Conservation (phyloP, 1,140 invertebrate species). For the Drosophila bocki region DNA sequence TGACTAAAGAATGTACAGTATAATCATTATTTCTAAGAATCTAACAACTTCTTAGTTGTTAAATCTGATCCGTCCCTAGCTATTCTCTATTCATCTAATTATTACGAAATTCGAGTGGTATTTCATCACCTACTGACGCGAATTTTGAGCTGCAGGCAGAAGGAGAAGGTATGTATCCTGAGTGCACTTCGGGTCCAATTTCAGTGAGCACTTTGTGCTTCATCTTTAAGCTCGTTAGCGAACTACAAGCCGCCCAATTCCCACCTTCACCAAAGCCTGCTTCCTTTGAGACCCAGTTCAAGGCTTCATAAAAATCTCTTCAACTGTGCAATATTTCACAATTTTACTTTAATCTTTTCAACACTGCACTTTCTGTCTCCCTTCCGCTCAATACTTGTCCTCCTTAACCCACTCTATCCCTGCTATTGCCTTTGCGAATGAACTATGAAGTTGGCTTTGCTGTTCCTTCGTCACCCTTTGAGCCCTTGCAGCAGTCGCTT, state of each 20-base stretch:
- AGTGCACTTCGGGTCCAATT: conserved; percentile 33
- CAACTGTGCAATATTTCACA: conserved; percentile 78
- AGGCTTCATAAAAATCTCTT: conserved; percentile 80
- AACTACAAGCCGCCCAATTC: conserved; percentile 20
- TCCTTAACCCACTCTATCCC: not conserved
- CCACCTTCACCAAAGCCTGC: not conserved
- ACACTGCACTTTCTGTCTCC: not conserved
- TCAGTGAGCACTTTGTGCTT: conserved; percentile 50
- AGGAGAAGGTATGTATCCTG: not conserved
- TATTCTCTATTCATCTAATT: conserved; percentile 1
- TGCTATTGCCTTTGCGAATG: not conserved
- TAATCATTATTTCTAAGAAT: no score
- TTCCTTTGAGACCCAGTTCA: conserved; percentile 57
- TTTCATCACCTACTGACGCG: not conserved
- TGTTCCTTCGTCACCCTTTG: not conserved
- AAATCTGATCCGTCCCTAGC: conserved; percentile 16
- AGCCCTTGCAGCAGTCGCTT: not conserved
- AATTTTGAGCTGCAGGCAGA: not conserved
- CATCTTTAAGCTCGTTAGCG: conserved; percentile 73
- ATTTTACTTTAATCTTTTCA: conserved; percentile 73
- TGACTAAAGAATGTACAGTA: no score
- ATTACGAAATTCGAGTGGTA: not conserved
- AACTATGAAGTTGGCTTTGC: conserved; percentile 6
- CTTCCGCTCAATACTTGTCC: not conserved
- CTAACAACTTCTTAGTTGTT: not conserved